phyloP scores from a whole-genome alignment of 1,140 invertebrate species.

The Cylas formicarius region DNA sequence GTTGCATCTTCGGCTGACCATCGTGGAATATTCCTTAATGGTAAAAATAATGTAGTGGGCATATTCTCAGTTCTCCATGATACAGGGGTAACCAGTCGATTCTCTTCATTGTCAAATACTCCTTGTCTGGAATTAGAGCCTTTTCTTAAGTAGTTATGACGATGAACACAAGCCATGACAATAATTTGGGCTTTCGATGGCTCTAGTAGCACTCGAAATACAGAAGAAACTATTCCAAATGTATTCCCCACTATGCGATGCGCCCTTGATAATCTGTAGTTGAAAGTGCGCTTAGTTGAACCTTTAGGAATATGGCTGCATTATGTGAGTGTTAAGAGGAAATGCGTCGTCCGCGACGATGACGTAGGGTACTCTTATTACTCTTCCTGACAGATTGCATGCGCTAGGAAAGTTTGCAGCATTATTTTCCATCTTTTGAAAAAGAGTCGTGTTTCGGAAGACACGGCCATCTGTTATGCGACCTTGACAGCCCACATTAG shows the following conservation, averaged over 20 bases:
- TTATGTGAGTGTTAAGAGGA: conserved; percentile 39
- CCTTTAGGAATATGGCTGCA: conserved; percentile 42
- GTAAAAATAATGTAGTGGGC: too few relatives aligned
- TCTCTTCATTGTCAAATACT: too few relatives aligned
- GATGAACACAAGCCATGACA: too few relatives aligned
- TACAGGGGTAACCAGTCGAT: too few relatives aligned
- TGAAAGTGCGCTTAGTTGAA: conserved; percentile 36
- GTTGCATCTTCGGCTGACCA: too few relatives aligned
- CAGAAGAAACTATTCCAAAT: conserved; percentile 41
- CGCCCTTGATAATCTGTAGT: conserved; percentile 37
- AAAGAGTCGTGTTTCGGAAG: conserved; percentile 6
- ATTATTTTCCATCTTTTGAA: conserved; percentile 8
- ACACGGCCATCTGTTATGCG: conserved; percentile 13
- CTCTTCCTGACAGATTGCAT: background rate
- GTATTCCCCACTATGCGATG: conserved; percentile 45
- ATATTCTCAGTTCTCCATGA: too few relatives aligned
- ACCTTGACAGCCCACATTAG: conserved; percentile 39
- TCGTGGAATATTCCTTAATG: too few relatives aligned
- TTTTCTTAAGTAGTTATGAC: too few relatives aligned
- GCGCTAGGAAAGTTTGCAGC: background rate
- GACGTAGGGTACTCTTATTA: conserved; percentile 8
- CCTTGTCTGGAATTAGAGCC: too few relatives aligned
- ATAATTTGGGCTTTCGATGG: too few relatives aligned
- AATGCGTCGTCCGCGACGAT: conserved; percentile 49
- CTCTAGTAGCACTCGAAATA: conserved; percentile 43